These are phyloP conservation scores for Micronycteris hirsuta DNA, from an alignment of 2,113 vertebrate species.

Conservation along the genomic window DNA sequence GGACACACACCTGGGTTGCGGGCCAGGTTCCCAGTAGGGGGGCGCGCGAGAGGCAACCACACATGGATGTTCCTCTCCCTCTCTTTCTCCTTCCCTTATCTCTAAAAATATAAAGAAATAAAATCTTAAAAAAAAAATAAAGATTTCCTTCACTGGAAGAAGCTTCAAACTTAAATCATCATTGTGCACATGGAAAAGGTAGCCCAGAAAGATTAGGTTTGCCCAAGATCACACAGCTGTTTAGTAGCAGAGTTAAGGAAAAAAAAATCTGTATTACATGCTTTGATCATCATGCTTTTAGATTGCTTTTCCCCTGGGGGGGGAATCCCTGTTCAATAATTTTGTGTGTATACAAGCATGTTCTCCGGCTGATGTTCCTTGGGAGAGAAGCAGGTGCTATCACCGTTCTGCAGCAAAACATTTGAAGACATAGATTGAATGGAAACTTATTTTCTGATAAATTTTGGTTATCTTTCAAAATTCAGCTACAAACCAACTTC, in stretches of 20 bases:
- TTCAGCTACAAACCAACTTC: neutral
- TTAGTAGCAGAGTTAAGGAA: neutral
- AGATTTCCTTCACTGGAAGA: neutral
- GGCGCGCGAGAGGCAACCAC: too few relatives aligned
- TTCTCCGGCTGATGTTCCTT: neutral
- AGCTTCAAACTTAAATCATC: neutral
- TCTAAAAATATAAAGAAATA: too few relatives aligned
- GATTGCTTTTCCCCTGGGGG: neutral
- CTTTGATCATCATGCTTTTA: neutral
- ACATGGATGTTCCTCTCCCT: too few relatives aligned
- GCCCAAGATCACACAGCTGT: neutral
- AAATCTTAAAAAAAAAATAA: neutral
- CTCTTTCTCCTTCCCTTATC: too few relatives aligned
- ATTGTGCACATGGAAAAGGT: neutral
- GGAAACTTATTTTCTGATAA: neutral
- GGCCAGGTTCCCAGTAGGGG: too few relatives aligned
- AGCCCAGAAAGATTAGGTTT: neutral
- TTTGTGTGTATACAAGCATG: neutral
- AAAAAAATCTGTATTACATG: neutral
- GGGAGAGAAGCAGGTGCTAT: neutral
- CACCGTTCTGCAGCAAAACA: neutral
- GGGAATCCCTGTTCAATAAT: neutral
- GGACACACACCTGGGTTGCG: too few relatives aligned
- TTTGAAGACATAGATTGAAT: neutral
- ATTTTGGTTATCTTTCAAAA: neutral